Conservation (phyloP, 2,113 vertebrate genomes). For the Callorhinus ursinus region DNA sequence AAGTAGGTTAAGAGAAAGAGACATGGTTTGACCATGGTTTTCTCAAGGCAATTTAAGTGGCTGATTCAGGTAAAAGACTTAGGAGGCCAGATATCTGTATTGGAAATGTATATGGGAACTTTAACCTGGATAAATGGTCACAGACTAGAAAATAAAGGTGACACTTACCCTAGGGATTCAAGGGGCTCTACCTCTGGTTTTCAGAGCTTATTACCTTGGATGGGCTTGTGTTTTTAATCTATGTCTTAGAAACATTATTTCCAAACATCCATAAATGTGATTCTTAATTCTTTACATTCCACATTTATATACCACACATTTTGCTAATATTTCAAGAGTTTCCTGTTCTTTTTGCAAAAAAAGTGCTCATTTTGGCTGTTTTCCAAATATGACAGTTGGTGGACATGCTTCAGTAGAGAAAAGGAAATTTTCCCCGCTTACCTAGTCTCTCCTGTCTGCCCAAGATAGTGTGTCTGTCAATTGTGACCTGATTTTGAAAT, state of each 20-base stretch:
- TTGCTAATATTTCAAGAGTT: constrained; percentile 50
- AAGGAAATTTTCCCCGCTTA: constrained; percentile 78
- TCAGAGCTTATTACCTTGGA: neutral
- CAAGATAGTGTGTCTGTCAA: constrained; percentile 74
- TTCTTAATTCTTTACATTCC: constrained; percentile 16
- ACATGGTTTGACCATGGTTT: neutral
- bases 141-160: neutral
- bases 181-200: neutral
- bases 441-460: constrained; percentile 75
- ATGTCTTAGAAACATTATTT: constrained; percentile 20
- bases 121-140: neutral
- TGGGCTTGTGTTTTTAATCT: neutral
- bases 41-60: neutral
- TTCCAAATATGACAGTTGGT: constrained; percentile 81
- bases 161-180: neutral
- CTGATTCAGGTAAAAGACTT: neutral
- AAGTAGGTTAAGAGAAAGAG: neutral
- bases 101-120: neutral
- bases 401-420: constrained; percentile 80
- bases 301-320: constrained; percentile 34
- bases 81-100: neutral
- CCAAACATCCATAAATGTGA: neutral
- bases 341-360: constrained; percentile 67
- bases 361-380: constrained; percentile 76
- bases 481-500: constrained; percentile 82